A percentile compares a stretch with the other conserved stretches of the same genome.
phyloP scores from a whole-genome alignment of 2,888 invertebrate genomes.

The Liposcelis brunnea region DNA sequence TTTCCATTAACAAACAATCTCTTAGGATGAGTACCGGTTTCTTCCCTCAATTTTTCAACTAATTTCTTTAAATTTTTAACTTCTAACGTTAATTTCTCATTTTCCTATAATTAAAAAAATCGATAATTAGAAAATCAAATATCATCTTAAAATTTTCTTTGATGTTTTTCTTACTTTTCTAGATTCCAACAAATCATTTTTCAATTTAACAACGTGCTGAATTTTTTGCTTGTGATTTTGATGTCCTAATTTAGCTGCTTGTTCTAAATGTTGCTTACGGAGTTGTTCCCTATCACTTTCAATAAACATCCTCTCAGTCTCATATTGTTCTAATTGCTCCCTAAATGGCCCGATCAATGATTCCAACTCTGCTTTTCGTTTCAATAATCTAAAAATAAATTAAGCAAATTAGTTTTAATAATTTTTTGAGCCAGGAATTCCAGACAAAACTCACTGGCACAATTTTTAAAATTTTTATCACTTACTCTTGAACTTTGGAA shows the following conservation, averaged over 20 bases:
- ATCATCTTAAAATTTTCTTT: not conserved
- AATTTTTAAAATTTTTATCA: not conserved
- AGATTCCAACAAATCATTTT: constrained; percentile 28
- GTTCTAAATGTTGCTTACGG: constrained; percentile 24
- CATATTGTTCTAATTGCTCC: constrained; percentile 26
- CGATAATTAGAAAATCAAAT: not conserved
- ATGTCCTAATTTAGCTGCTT: constrained; percentile 28
- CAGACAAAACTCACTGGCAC: too few relatives aligned
- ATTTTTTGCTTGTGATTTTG: constrained; percentile 33
- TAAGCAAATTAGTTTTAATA: too few relatives aligned
- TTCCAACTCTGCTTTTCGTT: constrained; percentile 12
- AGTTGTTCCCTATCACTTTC: constrained; percentile 22
- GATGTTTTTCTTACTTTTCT: constrained; percentile 26
- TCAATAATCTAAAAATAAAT: not conserved
- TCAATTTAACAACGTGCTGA: constrained; percentile 28
- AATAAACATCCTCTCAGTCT: constrained; percentile 23
- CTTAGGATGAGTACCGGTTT: constrained; percentile 3
- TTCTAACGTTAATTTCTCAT: not conserved
- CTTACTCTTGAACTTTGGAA: not conserved
- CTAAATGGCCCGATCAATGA: constrained; percentile 17
- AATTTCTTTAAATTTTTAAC: not conserved
- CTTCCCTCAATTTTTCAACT: constrained; percentile 4
- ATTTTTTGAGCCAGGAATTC: too few relatives aligned
- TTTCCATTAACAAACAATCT: constrained; percentile 1
- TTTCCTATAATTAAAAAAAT: constrained; percentile 6